Evolutionary conservation across 2,888 invertebrate genomes (phyloP).

Genomic region (Pristionchus mayeri): DNA sequence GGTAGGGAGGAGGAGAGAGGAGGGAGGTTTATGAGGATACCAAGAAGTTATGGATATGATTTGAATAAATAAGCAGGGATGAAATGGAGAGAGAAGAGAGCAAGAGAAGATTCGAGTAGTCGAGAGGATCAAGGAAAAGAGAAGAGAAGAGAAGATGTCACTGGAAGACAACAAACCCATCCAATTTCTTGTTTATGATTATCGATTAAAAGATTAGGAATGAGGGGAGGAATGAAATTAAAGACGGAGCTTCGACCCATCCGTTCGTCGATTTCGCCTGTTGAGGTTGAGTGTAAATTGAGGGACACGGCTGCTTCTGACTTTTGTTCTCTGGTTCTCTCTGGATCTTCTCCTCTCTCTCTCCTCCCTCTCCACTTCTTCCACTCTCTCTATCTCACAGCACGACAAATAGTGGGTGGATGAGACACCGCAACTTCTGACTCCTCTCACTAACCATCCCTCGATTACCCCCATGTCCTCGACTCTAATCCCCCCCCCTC

Average conservation of each 20-base stretch:
- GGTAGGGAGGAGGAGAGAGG: background rate
- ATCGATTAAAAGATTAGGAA: conserved; percentile 25
- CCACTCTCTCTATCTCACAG: conserved; percentile 3
- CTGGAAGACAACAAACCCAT: conserved; percentile 20
- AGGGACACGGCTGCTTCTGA: conserved; percentile 44
- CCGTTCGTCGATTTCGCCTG: conserved; percentile 44
- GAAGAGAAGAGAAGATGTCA: conserved; percentile 9
- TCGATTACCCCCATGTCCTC: conserved; percentile 6
- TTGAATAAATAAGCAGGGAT: conserved; percentile 18
- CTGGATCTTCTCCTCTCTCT: conserved; percentile 27
- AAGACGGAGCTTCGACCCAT: conserved; percentile 13
- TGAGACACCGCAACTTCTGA: conserved; percentile 30
- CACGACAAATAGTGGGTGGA: conserved; percentile 45
- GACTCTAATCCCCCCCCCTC: conserved; percentile 43
- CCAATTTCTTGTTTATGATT: conserved; percentile 16
- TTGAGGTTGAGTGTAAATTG: conserved; percentile 46
- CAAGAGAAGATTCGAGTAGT: background rate
- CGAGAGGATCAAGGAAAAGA: conserved; percentile 27
- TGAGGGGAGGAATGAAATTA: background rate
- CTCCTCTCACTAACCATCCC: conserved; percentile 5
- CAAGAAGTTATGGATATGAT: conserved; percentile 10
- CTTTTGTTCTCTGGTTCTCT: conserved; percentile 38
- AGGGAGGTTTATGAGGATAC: background rate
- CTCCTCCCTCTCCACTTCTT: conserved; percentile 15
- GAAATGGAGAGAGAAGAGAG: conserved; percentile 10